These are phyloP conservation scores for Eucidaris tribuloides DNA, from an alignment of 35 echinoderm and acorn worm genomes.

Conservation along the genomic window DNA sequence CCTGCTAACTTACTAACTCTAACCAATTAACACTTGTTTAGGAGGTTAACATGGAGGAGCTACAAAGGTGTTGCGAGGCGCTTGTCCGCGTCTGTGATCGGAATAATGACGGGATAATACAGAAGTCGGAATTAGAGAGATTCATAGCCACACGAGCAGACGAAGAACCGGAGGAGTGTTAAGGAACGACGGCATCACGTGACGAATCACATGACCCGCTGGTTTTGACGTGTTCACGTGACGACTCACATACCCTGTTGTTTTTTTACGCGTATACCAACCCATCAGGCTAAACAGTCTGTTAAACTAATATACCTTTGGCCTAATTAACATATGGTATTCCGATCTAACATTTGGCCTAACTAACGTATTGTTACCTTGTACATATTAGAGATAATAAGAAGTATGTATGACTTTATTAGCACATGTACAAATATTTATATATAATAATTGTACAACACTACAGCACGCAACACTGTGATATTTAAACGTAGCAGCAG, in stretches of 20 bases:
- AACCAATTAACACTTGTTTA: too few relatives aligned
- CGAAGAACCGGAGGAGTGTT: constrained; percentile 2
- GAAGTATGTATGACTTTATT: constrained; percentile 30
- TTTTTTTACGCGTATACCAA: neutral
- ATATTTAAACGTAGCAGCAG: too few relatives aligned
- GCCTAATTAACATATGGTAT: neutral
- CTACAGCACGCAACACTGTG: too few relatives aligned
- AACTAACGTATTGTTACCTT: neutral
- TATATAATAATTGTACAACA: too few relatives aligned
- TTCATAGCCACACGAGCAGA: neutral
- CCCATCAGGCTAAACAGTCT: neutral
- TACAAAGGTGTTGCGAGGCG: neutral
- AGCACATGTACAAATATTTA: constrained; percentile 41
- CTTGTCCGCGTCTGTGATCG: constrained; percentile 8
- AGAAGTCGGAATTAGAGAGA: constrained; percentile 14
- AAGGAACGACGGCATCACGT: neutral
- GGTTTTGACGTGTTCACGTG: neutral
- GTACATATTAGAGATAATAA: neutral
- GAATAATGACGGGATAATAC: neutral
- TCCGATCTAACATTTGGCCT: neutral
- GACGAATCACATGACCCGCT: constrained; percentile 18
- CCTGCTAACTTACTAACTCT: too few relatives aligned
- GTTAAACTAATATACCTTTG: constrained; percentile 11
- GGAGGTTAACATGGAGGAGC: neutral
- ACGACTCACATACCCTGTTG: neutral